phyloP scores from a whole-genome alignment of 2,888 invertebrate genomes.

The Lysandra bellargus region DNA sequence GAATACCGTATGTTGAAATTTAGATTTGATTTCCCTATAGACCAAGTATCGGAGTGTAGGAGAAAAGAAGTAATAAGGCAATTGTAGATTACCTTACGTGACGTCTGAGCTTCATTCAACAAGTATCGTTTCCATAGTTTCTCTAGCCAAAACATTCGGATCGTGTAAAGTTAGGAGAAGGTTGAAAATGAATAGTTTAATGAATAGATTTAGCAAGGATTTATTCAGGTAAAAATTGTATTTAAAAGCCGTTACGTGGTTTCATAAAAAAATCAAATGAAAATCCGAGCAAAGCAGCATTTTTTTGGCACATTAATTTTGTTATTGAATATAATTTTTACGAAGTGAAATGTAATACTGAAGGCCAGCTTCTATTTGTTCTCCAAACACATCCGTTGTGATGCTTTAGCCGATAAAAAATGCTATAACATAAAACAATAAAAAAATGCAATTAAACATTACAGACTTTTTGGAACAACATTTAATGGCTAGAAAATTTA shows the following conservation, averaged over 20 bases:
- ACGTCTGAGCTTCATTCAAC: background rate
- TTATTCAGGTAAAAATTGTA: too few relatives aligned
- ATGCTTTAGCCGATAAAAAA: background rate
- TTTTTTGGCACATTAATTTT: too few relatives aligned
- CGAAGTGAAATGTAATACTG: background rate
- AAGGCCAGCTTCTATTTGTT: background rate
- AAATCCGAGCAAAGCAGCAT: too few relatives aligned
- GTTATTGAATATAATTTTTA: too few relatives aligned
- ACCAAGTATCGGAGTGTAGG: background rate
- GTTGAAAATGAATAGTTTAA: too few relatives aligned
- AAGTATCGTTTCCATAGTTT: background rate
- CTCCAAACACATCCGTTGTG: background rate
- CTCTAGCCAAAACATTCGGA: background rate
- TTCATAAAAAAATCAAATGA: too few relatives aligned
- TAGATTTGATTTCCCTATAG: constrained; percentile 22
- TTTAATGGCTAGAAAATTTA: background rate
- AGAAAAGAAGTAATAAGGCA: background rate
- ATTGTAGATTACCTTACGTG: constrained; percentile 5
- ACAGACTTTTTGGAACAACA: background rate
- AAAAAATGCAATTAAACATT: background rate
- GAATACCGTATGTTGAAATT: constrained; percentile 17
- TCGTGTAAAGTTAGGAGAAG: background rate
- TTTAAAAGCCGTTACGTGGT: too few relatives aligned
- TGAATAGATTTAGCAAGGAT: too few relatives aligned
- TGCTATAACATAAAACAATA: background rate